Percentiles rank a stretch among this genome's conserved stretches.
Evolutionary conservation across 2,113 vertebrate genomes (phyloP).

Genomic region (Nansenia antarctica): DNA sequence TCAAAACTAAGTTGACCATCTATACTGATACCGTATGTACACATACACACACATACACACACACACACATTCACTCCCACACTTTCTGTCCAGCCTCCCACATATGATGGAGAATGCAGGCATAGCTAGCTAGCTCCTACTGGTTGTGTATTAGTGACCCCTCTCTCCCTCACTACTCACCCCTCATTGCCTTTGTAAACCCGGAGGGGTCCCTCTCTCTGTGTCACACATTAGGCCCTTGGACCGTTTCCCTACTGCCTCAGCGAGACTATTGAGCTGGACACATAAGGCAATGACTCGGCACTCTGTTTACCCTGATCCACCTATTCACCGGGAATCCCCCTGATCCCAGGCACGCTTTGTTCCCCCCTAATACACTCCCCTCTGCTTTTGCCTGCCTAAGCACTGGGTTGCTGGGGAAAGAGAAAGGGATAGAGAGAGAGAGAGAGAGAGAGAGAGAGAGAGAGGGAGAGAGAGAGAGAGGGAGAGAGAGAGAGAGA

Average conservation of each 20-base stretch:
- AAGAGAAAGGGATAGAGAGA: neutral
- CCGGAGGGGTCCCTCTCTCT: no score
- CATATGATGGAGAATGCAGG: no score
- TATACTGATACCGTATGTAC: slow-evolving; percentile 11
- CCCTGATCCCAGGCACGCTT: slow-evolving; percentile 55
- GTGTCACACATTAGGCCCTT: slow-evolving; percentile 62
- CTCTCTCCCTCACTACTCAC: no score
- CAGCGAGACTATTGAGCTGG: slow-evolving; percentile 84
- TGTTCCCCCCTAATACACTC: slow-evolving; percentile 72
- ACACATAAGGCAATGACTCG: slow-evolving; percentile 72
- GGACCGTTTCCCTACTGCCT: slow-evolving; percentile 77
- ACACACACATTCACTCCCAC: no score
- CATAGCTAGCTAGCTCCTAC: no score
- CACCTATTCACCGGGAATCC: slow-evolving; percentile 68
- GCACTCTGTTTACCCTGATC: slow-evolving; percentile 79
- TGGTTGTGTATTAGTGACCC: no score
- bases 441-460: neutral
- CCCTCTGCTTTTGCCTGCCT: slow-evolving; percentile 61
- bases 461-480: neutral
- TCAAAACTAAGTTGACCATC: no score
- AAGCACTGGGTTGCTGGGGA: slow-evolving; percentile 47
- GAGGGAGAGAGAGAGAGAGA: slow-evolving; percentile 3
- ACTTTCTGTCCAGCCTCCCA: no score
- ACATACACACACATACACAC: slow-evolving; percentile 43
- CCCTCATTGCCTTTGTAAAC: no score